These are phyloP conservation scores for Papilio machaon DNA, from an alignment of 1,140 invertebrate species.

Conservation along the genomic window DNA sequence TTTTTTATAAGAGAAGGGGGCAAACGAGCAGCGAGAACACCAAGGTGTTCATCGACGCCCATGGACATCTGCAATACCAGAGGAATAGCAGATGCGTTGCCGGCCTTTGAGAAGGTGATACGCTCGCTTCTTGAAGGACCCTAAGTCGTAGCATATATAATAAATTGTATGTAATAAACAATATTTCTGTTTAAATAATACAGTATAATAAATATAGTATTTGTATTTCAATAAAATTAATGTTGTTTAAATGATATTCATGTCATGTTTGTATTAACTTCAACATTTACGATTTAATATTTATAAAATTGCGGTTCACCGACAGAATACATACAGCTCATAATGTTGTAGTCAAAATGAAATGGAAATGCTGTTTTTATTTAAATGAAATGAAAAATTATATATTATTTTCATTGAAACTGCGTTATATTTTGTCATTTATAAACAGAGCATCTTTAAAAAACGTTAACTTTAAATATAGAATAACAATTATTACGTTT, in stretches of 20 bases:
- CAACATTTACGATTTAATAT: constrained; percentile 6
- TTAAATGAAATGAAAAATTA: constrained; percentile 1
- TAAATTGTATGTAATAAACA: background rate
- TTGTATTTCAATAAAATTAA: background rate
- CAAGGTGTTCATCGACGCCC: no score
- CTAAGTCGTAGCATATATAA: no score
- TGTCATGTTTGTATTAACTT: constrained; percentile 1
- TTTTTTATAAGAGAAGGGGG: no score
- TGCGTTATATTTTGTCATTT: background rate
- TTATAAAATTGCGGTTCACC: constrained; percentile 13
- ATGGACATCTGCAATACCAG: no score
- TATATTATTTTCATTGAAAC: background rate
- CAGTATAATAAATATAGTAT: background rate
- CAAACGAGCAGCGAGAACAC: no score
- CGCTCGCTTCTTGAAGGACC: no score
- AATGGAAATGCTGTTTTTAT: background rate
- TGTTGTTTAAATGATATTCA: constrained; percentile 3
- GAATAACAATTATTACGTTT: no score
- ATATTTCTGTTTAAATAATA: background rate
- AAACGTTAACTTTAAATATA: background rate
- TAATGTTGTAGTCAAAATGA: constrained; percentile 10
- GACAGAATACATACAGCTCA: background rate
- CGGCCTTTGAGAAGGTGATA: no score
- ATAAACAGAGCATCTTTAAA: background rate
- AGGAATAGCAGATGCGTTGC: no score